Base-by-base conservation (phyloP, 2,888 invertebrate species). In the Heliothis peltigera region DNA sequence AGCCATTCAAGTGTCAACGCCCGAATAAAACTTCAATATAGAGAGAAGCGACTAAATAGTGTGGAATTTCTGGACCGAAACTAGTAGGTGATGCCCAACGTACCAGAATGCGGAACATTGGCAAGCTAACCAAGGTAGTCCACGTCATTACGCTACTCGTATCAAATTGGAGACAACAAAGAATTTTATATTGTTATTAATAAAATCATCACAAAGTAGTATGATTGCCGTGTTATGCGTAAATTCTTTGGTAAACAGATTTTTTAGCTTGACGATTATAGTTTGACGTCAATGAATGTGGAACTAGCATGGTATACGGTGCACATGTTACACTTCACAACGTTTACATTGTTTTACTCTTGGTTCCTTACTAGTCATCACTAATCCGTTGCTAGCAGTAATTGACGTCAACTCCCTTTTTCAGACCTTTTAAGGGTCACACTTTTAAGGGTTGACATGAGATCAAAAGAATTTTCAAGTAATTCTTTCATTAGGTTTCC, bases 1-100 rank as follows among this genome's bases (percentile, higher is more conserved):
- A 42, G 52, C 42, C 49, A 64, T 61, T 61, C 17, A 21, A 43
- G 25, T 51, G 77, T 76, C 72, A 76, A 79, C 54, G 77, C 19
- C 66, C 77, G 58, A 35, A 32, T 22, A 28, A 48, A 64, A 22
- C 52, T 56, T 53, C 25, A 56, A 44, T 69, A 64, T 39, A 63
- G 22, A 49, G 53, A 53, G 32, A 19, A 68, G 21, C 44, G 15
- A 48, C 57, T 49, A 47, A 58, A 43, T 49, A 52, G 64, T n/a
- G 48, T 17, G 22, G n/a, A 57, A 43, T 57, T 56, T 70, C 8
- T 54, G 43, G 4, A 43, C 58, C 4, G 55, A 60, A 73, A 46
- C 21, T 22, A 49, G 17, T 44, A 22, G 21, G 25, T 28, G 28
- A 47, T 65, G 43, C 21, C 39, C n/a, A 61, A 52, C 72, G 32